Percentiles rank a stretch among this genome's conserved stretches.
These are phyloP conservation scores for Mormyrus proboscirostris DNA, from an alignment of 2,797 vertebrate genomes.

Conservation along the genomic window DNA sequence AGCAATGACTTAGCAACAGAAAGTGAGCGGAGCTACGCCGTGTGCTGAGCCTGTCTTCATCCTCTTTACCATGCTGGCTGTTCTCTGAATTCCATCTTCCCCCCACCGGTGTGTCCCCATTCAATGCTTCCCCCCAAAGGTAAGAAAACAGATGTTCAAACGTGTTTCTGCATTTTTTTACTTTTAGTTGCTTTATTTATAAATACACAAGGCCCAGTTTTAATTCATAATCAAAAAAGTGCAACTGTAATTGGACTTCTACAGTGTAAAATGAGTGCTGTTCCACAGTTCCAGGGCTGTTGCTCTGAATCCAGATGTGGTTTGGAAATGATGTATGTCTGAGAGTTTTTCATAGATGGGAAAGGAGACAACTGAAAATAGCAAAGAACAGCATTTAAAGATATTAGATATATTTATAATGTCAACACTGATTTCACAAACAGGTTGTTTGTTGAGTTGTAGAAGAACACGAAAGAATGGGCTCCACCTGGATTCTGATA, in stretches of 20 bases:
- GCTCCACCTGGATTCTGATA: slow-evolving; percentile 50
- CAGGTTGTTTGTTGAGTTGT: not conserved
- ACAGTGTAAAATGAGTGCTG: not conserved
- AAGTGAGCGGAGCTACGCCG: slow-evolving; percentile 22
- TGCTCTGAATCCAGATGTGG: not conserved
- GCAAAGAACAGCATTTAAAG: not conserved
- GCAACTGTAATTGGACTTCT: not conserved
- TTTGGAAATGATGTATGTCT: not conserved
- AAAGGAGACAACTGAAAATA: not conserved
- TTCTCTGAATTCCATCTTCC: not conserved
- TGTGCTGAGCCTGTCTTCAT: not conserved
- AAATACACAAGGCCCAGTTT: not conserved
- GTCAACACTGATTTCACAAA: not conserved
- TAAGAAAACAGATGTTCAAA: not conserved
- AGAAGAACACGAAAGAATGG: slow-evolving; percentile 50
- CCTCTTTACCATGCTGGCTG: not conserved
- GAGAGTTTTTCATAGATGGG: not conserved
- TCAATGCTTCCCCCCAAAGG: not conserved
- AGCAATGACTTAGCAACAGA: not conserved
- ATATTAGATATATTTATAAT: not conserved
- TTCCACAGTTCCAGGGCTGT: not conserved
- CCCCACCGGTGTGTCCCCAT: not conserved
- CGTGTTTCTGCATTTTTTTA: not conserved
- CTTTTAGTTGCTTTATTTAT: not conserved
- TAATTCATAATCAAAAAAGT: not conserved